phyloP scores from a whole-genome alignment of 2,888 invertebrate species.

The Hirudinaria manillensis region DNA sequence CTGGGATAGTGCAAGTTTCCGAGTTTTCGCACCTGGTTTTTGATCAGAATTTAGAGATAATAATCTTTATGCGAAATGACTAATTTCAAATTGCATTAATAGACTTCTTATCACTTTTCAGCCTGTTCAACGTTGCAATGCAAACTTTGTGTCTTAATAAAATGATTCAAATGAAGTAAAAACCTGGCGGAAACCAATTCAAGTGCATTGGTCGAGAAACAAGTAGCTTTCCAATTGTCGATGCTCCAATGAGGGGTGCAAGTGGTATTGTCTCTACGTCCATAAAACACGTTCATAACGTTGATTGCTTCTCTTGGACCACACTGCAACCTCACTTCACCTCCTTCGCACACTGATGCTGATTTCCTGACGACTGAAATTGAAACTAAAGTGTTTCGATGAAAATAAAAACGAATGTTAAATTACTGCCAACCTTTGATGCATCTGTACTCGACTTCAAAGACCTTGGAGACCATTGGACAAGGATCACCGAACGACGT shows the following conservation, averaged over 20 bases:
- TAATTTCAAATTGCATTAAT: no score
- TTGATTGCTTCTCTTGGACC: background rate
- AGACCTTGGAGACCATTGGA: no score
- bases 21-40: constrained; percentile 11
- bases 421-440: no score
- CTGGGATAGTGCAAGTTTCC: constrained; percentile 30
- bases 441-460: no score
- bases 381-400: background rate
- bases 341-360: background rate
- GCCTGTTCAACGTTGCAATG: no score
- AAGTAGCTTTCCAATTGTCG: background rate
- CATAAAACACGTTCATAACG: background rate
- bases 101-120: no score
- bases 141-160: no score
- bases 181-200: background rate
- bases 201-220: background rate
- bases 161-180: background rate
- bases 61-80: no score
- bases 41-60: no score
- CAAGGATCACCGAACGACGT: no score
- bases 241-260: background rate
- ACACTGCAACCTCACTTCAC: background rate
- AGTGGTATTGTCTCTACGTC: background rate
- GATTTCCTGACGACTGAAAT: background rate
- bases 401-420: no score